Conservation (phyloP, 1,140 invertebrate genomes). For the Ctenoplectra terminalis region DNA sequence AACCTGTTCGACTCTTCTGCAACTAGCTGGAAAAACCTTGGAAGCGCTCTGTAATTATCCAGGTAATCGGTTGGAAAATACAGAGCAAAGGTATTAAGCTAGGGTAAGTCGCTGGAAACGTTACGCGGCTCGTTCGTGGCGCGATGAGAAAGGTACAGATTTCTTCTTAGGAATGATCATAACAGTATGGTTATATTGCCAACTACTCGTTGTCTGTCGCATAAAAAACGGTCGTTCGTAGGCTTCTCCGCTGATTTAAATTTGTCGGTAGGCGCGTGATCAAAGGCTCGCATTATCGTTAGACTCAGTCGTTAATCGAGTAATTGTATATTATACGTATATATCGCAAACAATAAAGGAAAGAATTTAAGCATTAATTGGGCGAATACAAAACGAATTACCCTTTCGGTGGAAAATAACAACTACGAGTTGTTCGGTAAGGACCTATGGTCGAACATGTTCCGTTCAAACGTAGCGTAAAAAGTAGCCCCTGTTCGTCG, state of each 20-base stretch:
- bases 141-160: slow-evolving; percentile 8
- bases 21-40: neutral
- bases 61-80: slow-evolving; percentile 29
- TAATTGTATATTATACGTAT: slow-evolving; percentile 22
- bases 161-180: slow-evolving; percentile 15
- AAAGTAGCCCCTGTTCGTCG: slow-evolving; percentile 6
- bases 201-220: slow-evolving; percentile 17
- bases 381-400: neutral
- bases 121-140: neutral
- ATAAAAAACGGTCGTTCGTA: slow-evolving; percentile 21
- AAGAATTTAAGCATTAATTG: neutral
- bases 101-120: neutral
- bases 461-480: neutral
- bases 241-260: slow-evolving; percentile 6
- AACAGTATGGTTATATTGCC: neutral
- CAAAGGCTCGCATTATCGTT: slow-evolving; percentile 32
- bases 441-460: neutral
- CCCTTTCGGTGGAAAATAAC: neutral
- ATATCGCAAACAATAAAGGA: slow-evolving; percentile 1
- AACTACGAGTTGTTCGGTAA: neutral
- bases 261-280: slow-evolving; percentile 37
- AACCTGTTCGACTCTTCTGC: neutral
- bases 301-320: neutral
- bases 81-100: slow-evolving; percentile 5
- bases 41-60: slow-evolving; percentile 45